Evolutionary conservation across 1,140 invertebrate genomes (phyloP), one percentile per base, ranked within the genome.

Genomic region (Brachionus angularis): DNA sequence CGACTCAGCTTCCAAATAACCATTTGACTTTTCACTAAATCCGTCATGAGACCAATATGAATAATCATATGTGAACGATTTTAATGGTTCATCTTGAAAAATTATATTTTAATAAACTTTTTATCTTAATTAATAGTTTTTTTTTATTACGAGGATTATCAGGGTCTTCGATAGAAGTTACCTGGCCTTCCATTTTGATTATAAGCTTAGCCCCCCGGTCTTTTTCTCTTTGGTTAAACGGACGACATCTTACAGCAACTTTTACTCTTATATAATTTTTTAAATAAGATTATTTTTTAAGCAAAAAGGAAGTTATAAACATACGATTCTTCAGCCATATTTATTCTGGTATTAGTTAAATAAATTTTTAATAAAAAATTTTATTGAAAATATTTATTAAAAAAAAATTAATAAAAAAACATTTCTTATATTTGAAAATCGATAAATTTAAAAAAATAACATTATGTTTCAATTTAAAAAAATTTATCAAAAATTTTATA

Each of bases 181-280:
- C 79, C 31, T 82, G 77, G 0, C 81, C 84, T 67, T 84, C 76
- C 84, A 87, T 86, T 29, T 82, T 75, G 18, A 87, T 81, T 21
- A 87, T 81, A 16, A 79, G 76, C 73, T 85, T 83, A 8, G 85
- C 82, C 73, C 83, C 81, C 39, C 85, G 76, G 70, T 82, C 80
- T 61, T 81, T 81, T 76, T 87, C 86, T 72, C 85, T 79, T 75
- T 79, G 77, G 61, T 81, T 85, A 79, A 86, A 86, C 72, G 86
- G 86, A 21, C 86, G 79, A 31, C 86, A 84, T 73, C 86, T 75
- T 3, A 86, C 85, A 3, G 86, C 85, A 14, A 86, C 86, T 73
- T 84, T 83, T 0, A 86, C 81, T 74, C 70, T 71, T 21, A 18
- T 14, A n/a, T 23, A 33, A 55, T 1, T 18, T 23, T 0, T 31